Percentiles rank a stretch among this genome's conserved stretches.
Conservation (phyloP, 2,888 invertebrate genomes). For the Lepidonotus clava region DNA sequence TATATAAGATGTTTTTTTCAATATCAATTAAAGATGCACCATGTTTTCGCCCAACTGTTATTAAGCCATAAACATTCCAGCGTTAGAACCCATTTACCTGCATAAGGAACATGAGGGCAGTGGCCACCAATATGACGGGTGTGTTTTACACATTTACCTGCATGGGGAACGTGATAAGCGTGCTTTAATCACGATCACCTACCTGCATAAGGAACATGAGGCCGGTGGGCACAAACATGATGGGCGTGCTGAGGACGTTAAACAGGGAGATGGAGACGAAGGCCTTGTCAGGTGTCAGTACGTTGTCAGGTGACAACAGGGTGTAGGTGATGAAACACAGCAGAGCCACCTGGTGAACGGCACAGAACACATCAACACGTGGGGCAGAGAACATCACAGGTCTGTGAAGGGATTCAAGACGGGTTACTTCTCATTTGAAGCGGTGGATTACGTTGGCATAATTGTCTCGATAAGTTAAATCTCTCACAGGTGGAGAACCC, state of each 20-base stretch:
- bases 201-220: conserved; percentile 82
- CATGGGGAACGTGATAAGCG: conserved; percentile 96
- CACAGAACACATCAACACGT: neutral
- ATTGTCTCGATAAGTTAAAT: too few species aligned
- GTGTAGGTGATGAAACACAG: conserved; percentile 82
- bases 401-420: too few species aligned
- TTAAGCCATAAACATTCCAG: too few species aligned
- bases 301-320: conserved; percentile 88
- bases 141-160: conserved; percentile 94
- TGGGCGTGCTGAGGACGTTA: conserved; percentile 93
- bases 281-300: conserved; percentile 93
- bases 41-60: too few species aligned
- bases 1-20: too few species aligned
- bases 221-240: conserved; percentile 97
- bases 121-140: conserved; percentile 96
- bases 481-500: too few species aligned
- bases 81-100: conserved; percentile 77
- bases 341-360: conserved; percentile 77
- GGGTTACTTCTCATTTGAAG: too few species aligned
- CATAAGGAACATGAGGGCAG: conserved; percentile 86
- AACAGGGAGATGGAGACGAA: conserved; percentile 98
- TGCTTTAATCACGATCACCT: too few species aligned
- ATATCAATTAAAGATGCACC: too few species aligned
- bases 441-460: too few species aligned
- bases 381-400: too few species aligned